Evolutionary conservation across 2,113 vertebrate species (phyloP).

Genomic region (Bubalus kerabau): DNA sequence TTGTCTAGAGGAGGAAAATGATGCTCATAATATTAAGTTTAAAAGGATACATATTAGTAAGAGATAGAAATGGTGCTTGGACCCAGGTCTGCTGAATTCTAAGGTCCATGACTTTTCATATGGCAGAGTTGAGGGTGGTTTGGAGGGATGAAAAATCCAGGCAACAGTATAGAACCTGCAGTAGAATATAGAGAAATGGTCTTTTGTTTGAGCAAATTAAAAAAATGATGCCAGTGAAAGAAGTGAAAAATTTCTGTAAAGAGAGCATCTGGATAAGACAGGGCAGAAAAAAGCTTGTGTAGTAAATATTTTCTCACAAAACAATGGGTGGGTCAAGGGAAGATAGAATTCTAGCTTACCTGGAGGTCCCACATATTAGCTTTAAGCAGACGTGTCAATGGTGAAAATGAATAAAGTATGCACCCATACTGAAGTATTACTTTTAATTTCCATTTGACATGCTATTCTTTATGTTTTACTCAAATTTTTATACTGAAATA

Average conservation of each 20-base stretch:
- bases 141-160: background rate
- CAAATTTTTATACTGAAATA: background rate
- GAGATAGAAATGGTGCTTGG: background rate
- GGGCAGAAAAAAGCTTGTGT: background rate
- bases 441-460: slow-evolving; percentile 16
- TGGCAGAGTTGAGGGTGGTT: background rate
- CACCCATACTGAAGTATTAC: background rate
- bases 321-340: background rate
- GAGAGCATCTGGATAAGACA: background rate
- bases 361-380: background rate
- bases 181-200: background rate
- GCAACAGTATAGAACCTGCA: background rate
- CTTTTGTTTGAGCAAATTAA: background rate
- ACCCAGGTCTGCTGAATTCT: background rate
- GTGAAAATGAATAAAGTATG: background rate
- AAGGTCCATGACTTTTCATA: background rate
- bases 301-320: background rate
- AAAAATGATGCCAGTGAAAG: background rate
- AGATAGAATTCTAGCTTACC: background rate
- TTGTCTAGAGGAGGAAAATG: background rate
- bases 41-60: background rate
- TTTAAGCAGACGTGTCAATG: background rate
- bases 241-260: background rate
- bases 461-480: slow-evolving; percentile 29
- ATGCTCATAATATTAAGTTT: background rate